Evolutionary conservation across 2,113 vertebrate genomes (phyloP).

Genomic region (Sardina pilchardus): DNA sequence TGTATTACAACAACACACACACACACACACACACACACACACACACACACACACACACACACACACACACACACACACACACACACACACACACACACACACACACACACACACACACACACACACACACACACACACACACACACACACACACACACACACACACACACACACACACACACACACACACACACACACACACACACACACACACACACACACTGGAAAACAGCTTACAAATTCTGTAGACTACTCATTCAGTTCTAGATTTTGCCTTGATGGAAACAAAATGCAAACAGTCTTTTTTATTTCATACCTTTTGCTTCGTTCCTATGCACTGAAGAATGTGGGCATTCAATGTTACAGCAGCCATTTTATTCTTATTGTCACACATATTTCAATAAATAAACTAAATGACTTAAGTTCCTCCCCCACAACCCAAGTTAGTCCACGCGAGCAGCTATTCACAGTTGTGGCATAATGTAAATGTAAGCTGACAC

Average conservation of each 20-base stretch:
- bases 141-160: not conserved
- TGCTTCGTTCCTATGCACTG: too few species aligned
- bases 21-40: not conserved
- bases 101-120: not conserved
- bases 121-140: not conserved
- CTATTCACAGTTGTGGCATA: slow-evolving; percentile 40
- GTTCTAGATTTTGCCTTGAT: not conserved
- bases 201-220: not conserved
- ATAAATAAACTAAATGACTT: not conserved
- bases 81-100: not conserved
- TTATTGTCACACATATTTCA: not conserved
- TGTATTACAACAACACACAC: not conserved
- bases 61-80: not conserved
- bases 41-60: not conserved
- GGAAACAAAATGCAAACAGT: not conserved
- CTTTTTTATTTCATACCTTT: not conserved
- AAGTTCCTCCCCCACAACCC: not conserved
- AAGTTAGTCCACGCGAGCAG: slow-evolving; percentile 31
- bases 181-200: not conserved
- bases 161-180: not conserved
- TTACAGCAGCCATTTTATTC: not conserved
- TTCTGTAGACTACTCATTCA: not conserved
- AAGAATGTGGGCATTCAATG: not conserved
- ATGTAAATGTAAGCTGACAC: slow-evolving; percentile 55
- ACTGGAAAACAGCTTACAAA: not conserved